Evolutionary conservation across 2,888 invertebrate species (phyloP), one percentile per base, ranked within the genome.

Genomic region (Lasioglossum villosulum): DNA sequence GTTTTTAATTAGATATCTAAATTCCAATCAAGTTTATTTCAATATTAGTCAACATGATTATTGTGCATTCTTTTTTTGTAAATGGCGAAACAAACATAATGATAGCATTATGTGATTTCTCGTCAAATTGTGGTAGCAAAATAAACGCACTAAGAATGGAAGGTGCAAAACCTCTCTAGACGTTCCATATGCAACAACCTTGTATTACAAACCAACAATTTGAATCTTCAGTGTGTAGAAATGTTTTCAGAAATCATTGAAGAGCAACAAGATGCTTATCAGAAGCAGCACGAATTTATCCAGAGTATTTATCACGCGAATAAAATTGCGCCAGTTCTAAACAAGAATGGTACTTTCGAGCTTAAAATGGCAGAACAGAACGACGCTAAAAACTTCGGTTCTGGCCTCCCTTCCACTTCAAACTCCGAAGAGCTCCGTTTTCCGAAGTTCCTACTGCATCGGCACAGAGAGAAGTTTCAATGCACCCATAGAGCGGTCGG

Each of bases 401-500:
- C 48, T 42, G 5, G 34, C 68, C 34, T 27, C 63, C 30, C 30
- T 16, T 19, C 30, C n/a, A 8, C 27, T 74, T 37, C 39, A 19
- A 27, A 1, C 45, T 0, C 63, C 63, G 63, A 73, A 73, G 73
- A 66, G 73, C 16, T 45, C n/a, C 73, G 66, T 79, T 79, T 66
- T 34, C 12, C 23, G 52, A 79, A 79, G 79, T 79, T 79, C 39
- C 42, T 12, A 14, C 19, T n/a, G 34, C 34, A 66, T 59, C 6
- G 37, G 73, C 66, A 74, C 45, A 48, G 66, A 30, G 79, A 63
- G 79, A 73, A 79, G 66, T 79, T 74, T 78, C 72, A 34, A 63
- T 78, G 42, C 45, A 42, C 71, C 72, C 37, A 45, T 23, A 72
- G 71, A 34, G 59, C 19, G 45, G 52, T n/a, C 42, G 59, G 72